Conservation (phyloP, 2,113 vertebrate genomes). For the Elaphurus davidianus region DNA sequence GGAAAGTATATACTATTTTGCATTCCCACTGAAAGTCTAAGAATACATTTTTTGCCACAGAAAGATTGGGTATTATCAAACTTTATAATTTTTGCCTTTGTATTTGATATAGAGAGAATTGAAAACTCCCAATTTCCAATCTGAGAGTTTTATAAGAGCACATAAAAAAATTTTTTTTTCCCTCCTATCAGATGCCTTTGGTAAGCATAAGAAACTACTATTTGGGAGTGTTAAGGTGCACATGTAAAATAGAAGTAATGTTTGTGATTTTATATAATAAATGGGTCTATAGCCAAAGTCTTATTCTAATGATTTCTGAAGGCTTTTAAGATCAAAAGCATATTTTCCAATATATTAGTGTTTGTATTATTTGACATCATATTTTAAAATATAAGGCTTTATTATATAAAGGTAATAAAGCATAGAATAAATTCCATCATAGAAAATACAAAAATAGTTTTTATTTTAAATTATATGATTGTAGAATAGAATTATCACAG, state of each 20-base stretch:
- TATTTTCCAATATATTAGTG: background rate
- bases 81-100: background rate
- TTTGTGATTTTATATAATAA: conserved; percentile 7
- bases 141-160: background rate
- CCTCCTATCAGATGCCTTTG: background rate
- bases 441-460: background rate
- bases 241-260: conserved; percentile 2
- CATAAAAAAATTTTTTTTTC: background rate
- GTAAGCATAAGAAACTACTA: background rate
- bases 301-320: background rate
- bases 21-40: background rate
- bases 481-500: background rate
- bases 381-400: background rate
- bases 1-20: background rate
- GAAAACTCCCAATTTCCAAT: background rate
- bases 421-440: background rate
- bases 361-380: background rate
- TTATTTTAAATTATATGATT: background rate
- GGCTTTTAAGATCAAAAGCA: conserved; percentile 1
- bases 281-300: background rate
- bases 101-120: background rate
- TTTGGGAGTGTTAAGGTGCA: background rate
- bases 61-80: background rate
- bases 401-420: background rate
- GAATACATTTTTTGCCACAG: background rate